These are phyloP conservation scores for Pyrgilauda ruficollis DNA, from an alignment of 2,113 vertebrate species.

Conservation along the genomic window DNA sequence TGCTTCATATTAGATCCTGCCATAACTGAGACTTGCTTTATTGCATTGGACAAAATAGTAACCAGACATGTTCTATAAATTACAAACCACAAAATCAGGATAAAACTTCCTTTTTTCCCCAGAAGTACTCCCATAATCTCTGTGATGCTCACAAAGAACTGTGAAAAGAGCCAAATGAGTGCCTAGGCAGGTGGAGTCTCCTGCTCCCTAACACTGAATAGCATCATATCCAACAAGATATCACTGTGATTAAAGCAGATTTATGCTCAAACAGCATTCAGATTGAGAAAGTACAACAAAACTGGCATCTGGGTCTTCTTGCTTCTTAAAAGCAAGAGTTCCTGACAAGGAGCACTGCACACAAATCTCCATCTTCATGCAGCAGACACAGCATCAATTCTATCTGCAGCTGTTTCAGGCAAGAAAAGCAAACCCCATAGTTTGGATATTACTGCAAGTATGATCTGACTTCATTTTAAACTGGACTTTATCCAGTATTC, in stretches of 20 bases:
- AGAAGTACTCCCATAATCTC: neutral
- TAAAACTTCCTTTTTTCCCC: neutral
- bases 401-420: slow-evolving; percentile 3
- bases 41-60: neutral
- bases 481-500: slow-evolving; percentile 56
- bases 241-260: neutral
- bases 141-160: neutral
- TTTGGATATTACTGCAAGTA: neutral
- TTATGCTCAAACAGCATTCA: neutral
- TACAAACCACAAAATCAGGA: neutral
- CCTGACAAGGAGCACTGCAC: neutral
- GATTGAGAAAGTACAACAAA: neutral
- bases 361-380: neutral
- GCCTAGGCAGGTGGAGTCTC: neutral
- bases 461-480: slow-evolving; percentile 44
- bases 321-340: neutral
- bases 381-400: neutral
- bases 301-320: neutral
- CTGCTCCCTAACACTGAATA: neutral
- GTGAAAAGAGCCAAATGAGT: neutral
- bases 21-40: neutral
- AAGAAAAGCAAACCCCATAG: neutral
- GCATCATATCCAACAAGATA: neutral
- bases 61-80: neutral
- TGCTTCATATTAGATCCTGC: neutral